Evolutionary conservation across 2,888 invertebrate genomes (phyloP), one percentile per base, ranked within the genome.

Genomic region (Cosmorhoe ocellata): DNA sequence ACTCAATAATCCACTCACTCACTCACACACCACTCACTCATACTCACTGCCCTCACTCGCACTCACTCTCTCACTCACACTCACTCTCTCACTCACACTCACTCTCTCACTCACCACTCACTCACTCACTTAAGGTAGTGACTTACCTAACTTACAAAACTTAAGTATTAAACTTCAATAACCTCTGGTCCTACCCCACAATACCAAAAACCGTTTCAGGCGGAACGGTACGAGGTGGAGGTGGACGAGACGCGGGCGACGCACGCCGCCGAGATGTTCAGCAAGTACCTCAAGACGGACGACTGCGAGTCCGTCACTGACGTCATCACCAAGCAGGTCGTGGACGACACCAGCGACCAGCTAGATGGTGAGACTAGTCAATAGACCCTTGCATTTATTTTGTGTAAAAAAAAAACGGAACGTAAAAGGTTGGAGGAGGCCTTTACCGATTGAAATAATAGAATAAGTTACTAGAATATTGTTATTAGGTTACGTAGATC

Each of bases 161-260:
- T 22, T 12, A 0, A 40, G 27, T 12, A 18, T 18, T 18, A 3
- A 2, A 18, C 6, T 18, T 22, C 36, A 45, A 40, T 11, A 43
- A 37, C 30, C 24, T 36, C 18, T 30, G 41, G 47, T 51, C 49
- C 49, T 40, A 54, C 49, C 49, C 50, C 33, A 49, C 49, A 54
- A 37, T 54, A 42, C 42, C 14, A 13, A 28, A 30, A 33, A 49
- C 67, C 91, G 51, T 73, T 74, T 51, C 84, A 91, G 91, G 83
- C 83, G 92, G 95, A 94, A 78, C 94, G 95, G 75, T 98, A 98
- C 92, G 98, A 98, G 91, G 93, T 98, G 74, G 97, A 98, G 79
- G 94, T 95, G 79, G 98, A 98, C 88, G 98, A 98, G 90, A 94
- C 95, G 81, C 92, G 98, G 56, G 91, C 92, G 70, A 94, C 94